Evolutionary conservation across 2,888 invertebrate genomes (phyloP).

Genomic region (Vesta saturnalis): DNA sequence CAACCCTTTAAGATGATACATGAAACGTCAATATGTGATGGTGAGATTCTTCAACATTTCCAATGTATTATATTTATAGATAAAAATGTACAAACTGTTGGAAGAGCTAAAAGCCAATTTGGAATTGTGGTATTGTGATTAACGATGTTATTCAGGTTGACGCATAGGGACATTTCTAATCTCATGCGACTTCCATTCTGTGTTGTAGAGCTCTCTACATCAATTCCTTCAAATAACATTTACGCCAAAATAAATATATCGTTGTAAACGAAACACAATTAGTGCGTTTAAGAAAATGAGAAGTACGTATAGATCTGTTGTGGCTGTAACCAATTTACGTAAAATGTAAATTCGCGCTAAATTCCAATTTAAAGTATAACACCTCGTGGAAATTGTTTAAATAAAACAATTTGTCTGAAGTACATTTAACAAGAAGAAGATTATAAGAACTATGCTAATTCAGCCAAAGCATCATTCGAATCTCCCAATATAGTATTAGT

Average conservation of each 20-base stretch:
- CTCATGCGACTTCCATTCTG: constrained; percentile 44
- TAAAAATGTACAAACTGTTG: constrained; percentile 19
- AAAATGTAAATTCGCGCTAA: too few relatives aligned
- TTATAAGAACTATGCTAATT: background rate
- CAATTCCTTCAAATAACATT: constrained; percentile 18
- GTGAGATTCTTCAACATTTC: constrained; percentile 6
- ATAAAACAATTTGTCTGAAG: background rate
- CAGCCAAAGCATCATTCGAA: background rate
- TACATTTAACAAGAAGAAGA: background rate
- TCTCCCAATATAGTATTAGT: background rate
- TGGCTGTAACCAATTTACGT: too few relatives aligned
- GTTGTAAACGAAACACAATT: background rate
- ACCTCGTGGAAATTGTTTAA: too few relatives aligned
- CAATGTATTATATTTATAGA: constrained; percentile 20
- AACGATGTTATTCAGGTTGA: constrained; percentile 56
- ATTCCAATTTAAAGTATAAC: too few relatives aligned
- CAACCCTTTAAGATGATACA: constrained; percentile 17
- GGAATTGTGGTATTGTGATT: constrained; percentile 56
- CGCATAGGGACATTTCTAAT: constrained; percentile 49
- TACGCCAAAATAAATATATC: background rate
- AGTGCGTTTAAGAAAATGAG: background rate
- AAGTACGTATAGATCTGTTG: too few relatives aligned
- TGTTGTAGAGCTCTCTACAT: constrained; percentile 39
- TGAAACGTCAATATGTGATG: constrained; percentile 22
- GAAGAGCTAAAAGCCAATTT: constrained; percentile 50